Conservation (phyloP, 2,888 invertebrate genomes). For the Leucania comma region DNA sequence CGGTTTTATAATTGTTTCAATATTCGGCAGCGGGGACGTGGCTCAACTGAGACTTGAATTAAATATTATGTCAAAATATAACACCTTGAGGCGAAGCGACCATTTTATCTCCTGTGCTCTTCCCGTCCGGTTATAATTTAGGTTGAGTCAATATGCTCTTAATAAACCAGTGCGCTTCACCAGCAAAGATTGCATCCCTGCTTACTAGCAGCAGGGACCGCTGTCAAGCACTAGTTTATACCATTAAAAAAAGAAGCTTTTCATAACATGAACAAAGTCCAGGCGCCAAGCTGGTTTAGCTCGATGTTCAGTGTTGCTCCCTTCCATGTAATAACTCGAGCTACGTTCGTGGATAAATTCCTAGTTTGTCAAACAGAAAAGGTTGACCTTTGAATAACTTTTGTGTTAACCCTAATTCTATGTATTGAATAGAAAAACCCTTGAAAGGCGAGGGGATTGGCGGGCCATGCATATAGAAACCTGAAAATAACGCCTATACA, state of each 20-base stretch:
- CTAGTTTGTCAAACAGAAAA: neutral
- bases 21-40: neutral
- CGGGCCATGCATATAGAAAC: conserved; percentile 20
- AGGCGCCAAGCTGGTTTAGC: too few species aligned
- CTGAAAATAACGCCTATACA: neutral
- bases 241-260: too few species aligned
- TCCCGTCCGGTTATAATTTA: too few species aligned
- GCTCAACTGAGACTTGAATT: neutral
- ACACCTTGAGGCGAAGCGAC: too few species aligned
- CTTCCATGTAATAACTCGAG: neutral
- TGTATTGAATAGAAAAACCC: conserved; percentile 31
- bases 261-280: too few species aligned
- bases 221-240: too few species aligned
- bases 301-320: neutral
- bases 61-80: too few species aligned
- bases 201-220: too few species aligned
- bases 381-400: conserved; percentile 29
- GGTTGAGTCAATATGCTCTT: too few species aligned
- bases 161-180: too few species aligned
- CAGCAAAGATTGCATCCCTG: too few species aligned
- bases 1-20: conserved; percentile 12
- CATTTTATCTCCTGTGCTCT: too few species aligned
- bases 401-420: conserved; percentile 24
- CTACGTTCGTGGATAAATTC: neutral
- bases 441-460: conserved; percentile 1